These are phyloP conservation scores for Pocillopora verrucosa DNA, from an alignment of 64 coral and sea anemone species.

Conservation along the genomic window DNA sequence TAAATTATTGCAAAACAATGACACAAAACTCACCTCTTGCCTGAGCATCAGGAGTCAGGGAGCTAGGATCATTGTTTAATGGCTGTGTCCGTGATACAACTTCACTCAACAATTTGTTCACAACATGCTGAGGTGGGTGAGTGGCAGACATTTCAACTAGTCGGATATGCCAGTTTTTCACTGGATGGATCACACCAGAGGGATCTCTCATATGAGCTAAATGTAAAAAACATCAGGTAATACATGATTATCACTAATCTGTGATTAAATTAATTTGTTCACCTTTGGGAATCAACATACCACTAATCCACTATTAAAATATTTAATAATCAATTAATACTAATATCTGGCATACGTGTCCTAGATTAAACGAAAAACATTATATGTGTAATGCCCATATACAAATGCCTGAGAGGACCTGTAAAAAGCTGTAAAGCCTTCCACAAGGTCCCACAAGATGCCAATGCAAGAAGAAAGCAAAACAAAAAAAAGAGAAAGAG, in stretches of 20 bases:
- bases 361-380: no score
- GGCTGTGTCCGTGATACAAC: conserved; percentile 89
- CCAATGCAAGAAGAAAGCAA: no score
- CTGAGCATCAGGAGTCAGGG: conserved; percentile 62
- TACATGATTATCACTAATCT: not conserved
- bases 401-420: no score
- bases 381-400: no score
- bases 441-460: no score
- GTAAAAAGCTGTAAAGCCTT: no score
- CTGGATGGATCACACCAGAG: conserved; percentile 73
- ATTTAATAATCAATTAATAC: no score
- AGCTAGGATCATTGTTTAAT: conserved; percentile 46
- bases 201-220: conserved; percentile 95
- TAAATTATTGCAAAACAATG: not conserved
- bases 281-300: no score
- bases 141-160: conserved; percentile 96
- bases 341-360: no score
- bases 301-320: no score
- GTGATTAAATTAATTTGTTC: no score
- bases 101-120: conserved; percentile 95
- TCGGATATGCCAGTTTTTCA: conserved; percentile 96
- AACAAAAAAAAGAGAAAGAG: no score
- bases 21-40: conserved; percentile 34
- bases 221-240: conserved; percentile 2
- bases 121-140: conserved; percentile 89